Percentiles rank a stretch among this genome's conserved stretches.
These are phyloP conservation scores for Caenorhabditis angaria DNA, from an alignment of 2,888 invertebrate genomes.

Conservation along the genomic window DNA sequence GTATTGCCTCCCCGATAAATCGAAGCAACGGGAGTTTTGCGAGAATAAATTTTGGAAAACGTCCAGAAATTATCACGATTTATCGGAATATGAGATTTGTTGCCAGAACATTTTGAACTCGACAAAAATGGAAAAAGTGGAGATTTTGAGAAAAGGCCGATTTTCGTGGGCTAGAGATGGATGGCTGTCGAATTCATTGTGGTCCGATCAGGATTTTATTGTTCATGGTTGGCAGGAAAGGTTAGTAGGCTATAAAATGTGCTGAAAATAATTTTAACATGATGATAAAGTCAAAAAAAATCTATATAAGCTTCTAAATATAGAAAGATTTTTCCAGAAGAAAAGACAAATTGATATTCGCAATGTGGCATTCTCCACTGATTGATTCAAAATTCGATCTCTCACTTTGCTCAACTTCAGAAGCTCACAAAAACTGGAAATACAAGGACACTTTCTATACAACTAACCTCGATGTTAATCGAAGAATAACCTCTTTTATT, in stretches of 20 bases:
- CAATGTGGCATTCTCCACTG: conserved; percentile 53
- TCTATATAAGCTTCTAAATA: not conserved
- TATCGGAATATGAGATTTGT: conserved; percentile 55
- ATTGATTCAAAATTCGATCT: conserved; percentile 28
- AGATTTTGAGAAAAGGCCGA: conserved; percentile 47
- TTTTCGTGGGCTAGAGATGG: conserved; percentile 54
- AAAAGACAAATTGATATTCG: conserved; percentile 37
- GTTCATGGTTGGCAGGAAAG: conserved; percentile 60
- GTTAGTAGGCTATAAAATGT: conserved; percentile 10
- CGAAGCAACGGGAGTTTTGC: conserved; percentile 18
- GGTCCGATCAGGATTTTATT: conserved; percentile 52
- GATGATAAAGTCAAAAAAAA: conserved; percentile 5
- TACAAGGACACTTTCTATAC: conserved; percentile 46
- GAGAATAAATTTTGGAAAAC: conserved; percentile 29
- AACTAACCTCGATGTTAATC: conserved; percentile 22
- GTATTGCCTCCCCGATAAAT: conserved; percentile 21
- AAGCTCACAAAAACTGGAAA: conserved; percentile 41
- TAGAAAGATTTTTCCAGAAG: conserved; percentile 45
- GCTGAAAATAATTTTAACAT: not conserved
- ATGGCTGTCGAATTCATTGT: conserved; percentile 51
- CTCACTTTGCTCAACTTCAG: conserved; percentile 19
- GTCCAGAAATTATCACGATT: conserved; percentile 17
- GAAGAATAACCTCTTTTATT: conserved; percentile 10
- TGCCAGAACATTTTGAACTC: conserved; percentile 48
- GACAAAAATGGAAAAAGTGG: conserved; percentile 18